A percentile compares a stretch with the other conserved stretches of the same genome.
Evolutionary conservation across 2,888 invertebrate genomes (phyloP).

Genomic region (Drosophila prostipennis): DNA sequence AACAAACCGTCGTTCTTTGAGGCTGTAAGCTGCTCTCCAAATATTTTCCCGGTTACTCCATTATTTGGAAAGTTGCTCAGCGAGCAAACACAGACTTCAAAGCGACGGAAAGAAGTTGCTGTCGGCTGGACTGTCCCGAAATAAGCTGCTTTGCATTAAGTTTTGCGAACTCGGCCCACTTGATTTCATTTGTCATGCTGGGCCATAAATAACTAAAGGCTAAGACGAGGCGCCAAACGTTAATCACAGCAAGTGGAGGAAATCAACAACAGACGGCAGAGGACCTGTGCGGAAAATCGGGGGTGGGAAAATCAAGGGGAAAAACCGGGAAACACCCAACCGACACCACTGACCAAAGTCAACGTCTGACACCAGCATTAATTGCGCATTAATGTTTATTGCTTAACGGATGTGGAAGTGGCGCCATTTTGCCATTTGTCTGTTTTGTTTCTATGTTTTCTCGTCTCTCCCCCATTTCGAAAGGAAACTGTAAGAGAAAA

Average conservation of each 20-base stretch:
- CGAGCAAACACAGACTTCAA: conserved; percentile 53
- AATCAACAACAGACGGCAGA: conserved; percentile 66
- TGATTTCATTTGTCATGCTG: conserved; percentile 45
- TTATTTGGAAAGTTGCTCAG: conserved; percentile 14
- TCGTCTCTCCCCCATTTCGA: conserved; percentile 3
- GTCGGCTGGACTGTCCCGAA: not conserved
- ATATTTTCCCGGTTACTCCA: conserved; percentile 15
- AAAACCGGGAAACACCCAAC: conserved; percentile 3
- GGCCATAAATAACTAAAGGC: conserved; percentile 59
- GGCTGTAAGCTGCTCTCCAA: conserved; percentile 3
- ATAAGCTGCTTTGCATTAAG: conserved; percentile 40
- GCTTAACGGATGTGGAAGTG: conserved; percentile 76
- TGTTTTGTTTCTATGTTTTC: conserved; percentile 16
- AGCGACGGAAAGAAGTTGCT: conserved; percentile 17
- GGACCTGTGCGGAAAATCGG: conserved; percentile 4
- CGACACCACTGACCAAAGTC: conserved; percentile 16
- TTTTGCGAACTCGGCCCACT: conserved; percentile 26
- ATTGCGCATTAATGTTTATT: conserved; percentile 80
- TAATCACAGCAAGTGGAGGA: conserved; percentile 62
- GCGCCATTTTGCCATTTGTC: conserved; percentile 71
- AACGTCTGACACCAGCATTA: conserved; percentile 69
- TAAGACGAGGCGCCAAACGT: conserved; percentile 51
- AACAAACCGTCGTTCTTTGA: not conserved
- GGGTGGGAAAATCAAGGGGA: not conserved
- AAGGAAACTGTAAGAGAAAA: conserved; percentile 14